Evolutionary conservation across 1,140 invertebrate genomes (phyloP), one percentile per base, ranked within the genome.

Genomic region (Odontomachus brunneus): DNA sequence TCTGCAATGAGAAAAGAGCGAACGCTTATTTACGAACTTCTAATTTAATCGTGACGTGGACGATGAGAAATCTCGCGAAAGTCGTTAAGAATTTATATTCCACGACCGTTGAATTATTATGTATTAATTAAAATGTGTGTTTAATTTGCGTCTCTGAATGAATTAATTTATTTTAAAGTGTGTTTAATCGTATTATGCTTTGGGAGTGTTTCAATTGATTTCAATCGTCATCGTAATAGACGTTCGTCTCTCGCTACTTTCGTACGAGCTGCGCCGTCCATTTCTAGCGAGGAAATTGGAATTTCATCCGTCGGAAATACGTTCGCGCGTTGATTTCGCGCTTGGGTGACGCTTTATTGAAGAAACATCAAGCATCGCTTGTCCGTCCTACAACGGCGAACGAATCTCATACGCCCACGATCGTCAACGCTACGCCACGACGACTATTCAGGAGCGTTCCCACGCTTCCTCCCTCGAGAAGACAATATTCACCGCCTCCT

Each of bases 1-100:
- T 93, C 92, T 94, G 90, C 0, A 93, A 93, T 60, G 75, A 73
- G 24, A 84, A 55, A 38, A 49, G 19, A 24, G n/a, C 9, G 11
- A 3, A 22, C 14, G 0, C 0, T 15, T 29, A 49, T 38, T 72
- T 69, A 26, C 1, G 19, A 11, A n/a, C 0, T 29, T 22, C 65
- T 55, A 2, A 38, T 19, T 7, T 53, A 51, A 33, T 55, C 3
- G 0, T 14, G 5, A 1, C 49, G 3, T 22, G 17, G 1, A 63
- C 48, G 48, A 4, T 26, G 15, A 12, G 2, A 62, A 7, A 15
- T 49, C 2, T 74, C 24, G 55, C 2, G 15, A 38, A 51, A 33
- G 33, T n/a, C n/a, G n/a, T n/a, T n/a, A n/a, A n/a, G n/a, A n/a
- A n/a, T n/a, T n/a, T n/a, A n/a, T n/a, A n/a, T n/a, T n/a, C n/a